Base-by-base conservation (phyloP, 2,888 invertebrate genomes). In the Orthosia cruda region DNA sequence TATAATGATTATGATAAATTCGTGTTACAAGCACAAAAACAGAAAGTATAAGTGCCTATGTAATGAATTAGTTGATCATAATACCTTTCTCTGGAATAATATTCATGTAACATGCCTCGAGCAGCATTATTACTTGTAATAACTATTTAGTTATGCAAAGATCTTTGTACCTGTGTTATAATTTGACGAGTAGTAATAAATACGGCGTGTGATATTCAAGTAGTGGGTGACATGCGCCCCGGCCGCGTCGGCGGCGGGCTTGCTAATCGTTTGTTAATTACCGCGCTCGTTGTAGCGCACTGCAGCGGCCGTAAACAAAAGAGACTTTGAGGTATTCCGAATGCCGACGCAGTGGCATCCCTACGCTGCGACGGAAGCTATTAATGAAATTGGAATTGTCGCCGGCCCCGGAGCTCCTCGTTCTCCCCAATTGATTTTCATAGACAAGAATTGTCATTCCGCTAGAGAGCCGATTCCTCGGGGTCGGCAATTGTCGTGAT, bases 401-500 rank as follows among this genome's bases (percentile, higher is more conserved):
- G 90, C 88, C 90, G 91, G 91, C 89, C 90, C 89, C 92, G 89
- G 87, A 88, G 90, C 91, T 91, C 90, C 91, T 91, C 92, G 92
- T 93, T 93, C 92, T 89, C 92, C 91, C 90, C 95, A 95, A 96
- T 95, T 95, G 95, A 96, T 96, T 96, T 94, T 95, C 95, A 94
- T 95, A 93, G 94, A 93, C 93, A 93, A 92, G 93, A 94, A 95
- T 96, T 95, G 94, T 94, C 93, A 95, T 95, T 95, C 94, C 91
- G 91, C 87, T 88, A 88, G 93, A 93, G 94, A 94, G 92, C 91
- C 92, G 93, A 92, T 92, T 93, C 92, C 93, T 93, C 89, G 91
- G 94, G 95, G 94, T 92, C 94, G 93, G 93, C 95, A 95, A 96
- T 95, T 93, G 95, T 95, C 95, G 94, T 95, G 95, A 95, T 95